Conservation (phyloP, 2,797 vertebrate genomes). For the Dallia pectoralis region DNA sequence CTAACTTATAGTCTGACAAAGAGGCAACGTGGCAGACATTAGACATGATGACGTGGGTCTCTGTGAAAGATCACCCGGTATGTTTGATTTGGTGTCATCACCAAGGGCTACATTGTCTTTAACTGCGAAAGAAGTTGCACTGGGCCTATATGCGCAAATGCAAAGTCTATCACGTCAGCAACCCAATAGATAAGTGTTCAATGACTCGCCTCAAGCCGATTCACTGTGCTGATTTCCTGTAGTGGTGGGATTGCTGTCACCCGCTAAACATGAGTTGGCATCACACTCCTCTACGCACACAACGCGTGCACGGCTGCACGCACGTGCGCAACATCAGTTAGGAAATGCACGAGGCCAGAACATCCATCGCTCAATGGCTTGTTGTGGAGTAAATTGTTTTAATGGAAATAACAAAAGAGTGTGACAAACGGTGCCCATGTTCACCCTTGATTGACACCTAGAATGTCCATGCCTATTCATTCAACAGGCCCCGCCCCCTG, state of each 20-base stretch:
- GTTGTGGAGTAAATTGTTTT: not conserved
- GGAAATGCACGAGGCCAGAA: conserved; percentile 61
- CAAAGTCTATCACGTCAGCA: not conserved
- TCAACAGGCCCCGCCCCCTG: conserved; percentile 54
- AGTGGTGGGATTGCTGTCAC: not conserved
- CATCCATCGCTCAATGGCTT: conserved; percentile 16
- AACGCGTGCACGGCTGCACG: not conserved
- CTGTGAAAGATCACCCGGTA: conserved; percentile 17
- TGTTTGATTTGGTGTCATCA: conserved; percentile 26
- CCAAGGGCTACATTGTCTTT: conserved; percentile 9
- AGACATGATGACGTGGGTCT: conserved; percentile 3
- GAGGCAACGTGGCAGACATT: conserved; percentile 38
- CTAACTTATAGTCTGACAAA: conserved; percentile 9
- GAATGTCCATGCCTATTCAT: conserved; percentile 7
- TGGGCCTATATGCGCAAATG: not conserved
- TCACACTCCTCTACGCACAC: not conserved
- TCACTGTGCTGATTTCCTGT: not conserved
- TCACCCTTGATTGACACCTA: conserved; percentile 37
- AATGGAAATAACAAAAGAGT: not conserved
- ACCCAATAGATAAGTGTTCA: not conserved
- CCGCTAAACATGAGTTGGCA: not conserved
- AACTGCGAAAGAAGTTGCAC: not conserved
- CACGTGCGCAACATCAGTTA: conserved; percentile 53
- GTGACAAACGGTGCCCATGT: conserved; percentile 12
- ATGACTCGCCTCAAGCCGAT: not conserved